These are phyloP conservation scores for Akabosia matsudoensis DNA, from an alignment of 1,140 invertebrate species.

Conservation along the genomic window DNA sequence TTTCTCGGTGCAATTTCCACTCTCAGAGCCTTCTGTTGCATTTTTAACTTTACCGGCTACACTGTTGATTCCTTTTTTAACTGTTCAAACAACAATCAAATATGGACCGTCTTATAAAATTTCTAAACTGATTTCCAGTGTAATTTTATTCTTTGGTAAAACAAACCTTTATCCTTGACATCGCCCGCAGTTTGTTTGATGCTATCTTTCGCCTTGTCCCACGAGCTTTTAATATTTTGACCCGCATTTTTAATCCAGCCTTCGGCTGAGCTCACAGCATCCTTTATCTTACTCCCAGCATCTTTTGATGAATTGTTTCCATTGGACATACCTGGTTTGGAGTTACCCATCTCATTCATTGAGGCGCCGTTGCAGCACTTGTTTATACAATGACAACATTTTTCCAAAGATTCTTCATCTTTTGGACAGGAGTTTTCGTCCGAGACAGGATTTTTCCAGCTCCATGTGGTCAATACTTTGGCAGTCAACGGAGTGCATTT, in stretches of 20 bases:
- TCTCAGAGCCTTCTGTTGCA: neutral
- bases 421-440: neutral
- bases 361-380: neutral
- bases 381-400: constrained; percentile 4
- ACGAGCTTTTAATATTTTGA: neutral
- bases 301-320: neutral
- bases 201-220: neutral
- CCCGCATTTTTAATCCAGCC: constrained; percentile 8
- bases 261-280: neutral
- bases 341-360: neutral
- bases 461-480: neutral
- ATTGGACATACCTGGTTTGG: neutral
- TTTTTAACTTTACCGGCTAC: neutral
- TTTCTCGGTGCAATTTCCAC: neutral
- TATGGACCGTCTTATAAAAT: neutral
- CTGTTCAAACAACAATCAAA: neutral
- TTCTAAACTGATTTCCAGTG: neutral
- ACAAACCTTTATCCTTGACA: neutral
- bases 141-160: neutral
- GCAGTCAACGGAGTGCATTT: neutral
- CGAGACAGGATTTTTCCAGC: neutral
- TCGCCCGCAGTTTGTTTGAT: neutral
- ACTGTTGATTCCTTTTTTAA: neutral
- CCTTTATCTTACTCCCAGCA: neutral
- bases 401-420: neutral